These are phyloP conservation scores for Pungitius pungitius DNA, from an alignment of 2,113 vertebrate species.

Conservation along the genomic window DNA sequence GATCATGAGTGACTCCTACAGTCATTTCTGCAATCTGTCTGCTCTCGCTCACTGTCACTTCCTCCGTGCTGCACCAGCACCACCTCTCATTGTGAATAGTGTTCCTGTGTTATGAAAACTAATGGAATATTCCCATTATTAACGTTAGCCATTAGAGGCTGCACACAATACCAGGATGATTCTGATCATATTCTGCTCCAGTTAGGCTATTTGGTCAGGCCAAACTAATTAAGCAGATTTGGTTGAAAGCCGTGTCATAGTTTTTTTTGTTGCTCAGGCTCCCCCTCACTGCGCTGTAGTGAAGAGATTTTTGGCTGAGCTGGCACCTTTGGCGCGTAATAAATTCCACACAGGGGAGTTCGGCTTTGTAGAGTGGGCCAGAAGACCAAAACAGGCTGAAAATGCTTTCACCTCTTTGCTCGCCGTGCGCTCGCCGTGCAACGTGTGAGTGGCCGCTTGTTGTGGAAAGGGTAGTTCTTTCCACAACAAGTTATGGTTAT, in stretches of 20 bases:
- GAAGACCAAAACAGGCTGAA: conserved; percentile 40
- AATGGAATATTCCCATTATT: conserved; percentile 74
- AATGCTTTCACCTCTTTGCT: conserved; percentile 32
- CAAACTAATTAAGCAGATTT: conserved; percentile 77
- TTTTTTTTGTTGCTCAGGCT: conserved; percentile 47
- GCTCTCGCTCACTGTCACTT: conserved; percentile 49
- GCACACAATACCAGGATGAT: conserved; percentile 67
- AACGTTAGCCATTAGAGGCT: conserved; percentile 73
- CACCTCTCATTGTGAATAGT: conserved; percentile 24
- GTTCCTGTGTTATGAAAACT: conserved; percentile 63
- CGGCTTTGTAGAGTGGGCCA: conserved; percentile 41
- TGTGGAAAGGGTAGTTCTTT: conserved; percentile 15
- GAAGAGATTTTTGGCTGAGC: conserved; percentile 70
- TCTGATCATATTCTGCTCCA: conserved; percentile 78
- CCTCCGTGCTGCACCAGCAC: conserved; percentile 43
- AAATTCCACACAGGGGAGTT: conserved; percentile 57
- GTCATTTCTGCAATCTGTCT: conserved; percentile 54
- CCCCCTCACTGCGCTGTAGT: conserved; percentile 37
- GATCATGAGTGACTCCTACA: conserved; percentile 46
- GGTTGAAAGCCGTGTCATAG: conserved; percentile 73
- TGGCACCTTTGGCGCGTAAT: conserved; percentile 63
- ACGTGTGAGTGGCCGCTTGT: not conserved
- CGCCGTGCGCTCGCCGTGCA: not conserved
- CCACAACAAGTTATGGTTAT: no score
- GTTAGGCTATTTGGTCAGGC: conserved; percentile 72